Evolutionary conservation across 2,888 invertebrate genomes (phyloP), one percentile per base, ranked within the genome.

Genomic region (Ophraella communa): DNA sequence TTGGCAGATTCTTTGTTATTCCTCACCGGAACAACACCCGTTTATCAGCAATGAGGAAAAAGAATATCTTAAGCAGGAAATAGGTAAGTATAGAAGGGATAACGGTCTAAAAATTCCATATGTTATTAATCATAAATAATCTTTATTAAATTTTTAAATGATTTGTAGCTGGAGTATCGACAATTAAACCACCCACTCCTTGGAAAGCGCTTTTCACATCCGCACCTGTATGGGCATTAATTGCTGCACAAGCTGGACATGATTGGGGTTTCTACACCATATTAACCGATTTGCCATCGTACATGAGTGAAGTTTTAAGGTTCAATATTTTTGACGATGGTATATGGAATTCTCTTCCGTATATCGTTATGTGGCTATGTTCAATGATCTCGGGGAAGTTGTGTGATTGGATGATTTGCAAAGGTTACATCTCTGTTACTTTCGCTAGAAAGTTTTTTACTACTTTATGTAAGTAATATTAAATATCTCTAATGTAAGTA

Each of bases 181-280:
- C 74, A 67, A 73, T 78, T 68, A 71, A 68, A 55, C 71, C 67
- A 18, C 59, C 87, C 0, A 89, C 89, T 24, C 92, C 92, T 0
- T 93, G 92, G 91, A 86, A 84, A 73, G 84, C 85, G 0, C 90
- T 93, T 56, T 81, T 91, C 17, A 89, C 84, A 61, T 92, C 89
- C 0, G 83, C 87, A 2, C 91, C 92, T 0, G 82, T 93, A 62
- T 89, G 91, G 87, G 92, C 92, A 0, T 79, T 93, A n/a, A 87
- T 92, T 10, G 87, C 86, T 51, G 92, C 92, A 67, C 91, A 91
- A 84, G 83, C 87, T 67, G 88, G 88, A 2, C 89, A 90, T 78
- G 89, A 89, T 73, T 91, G 89, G 87, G 89, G 89, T 4, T 88
- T 89, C 75, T 90, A 88, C 78, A 89, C 89, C 4, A 87, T 91